phyloP scores from a whole-genome alignment of 2,797 vertebrate genomes.

The Xerus rutilus region DNA sequence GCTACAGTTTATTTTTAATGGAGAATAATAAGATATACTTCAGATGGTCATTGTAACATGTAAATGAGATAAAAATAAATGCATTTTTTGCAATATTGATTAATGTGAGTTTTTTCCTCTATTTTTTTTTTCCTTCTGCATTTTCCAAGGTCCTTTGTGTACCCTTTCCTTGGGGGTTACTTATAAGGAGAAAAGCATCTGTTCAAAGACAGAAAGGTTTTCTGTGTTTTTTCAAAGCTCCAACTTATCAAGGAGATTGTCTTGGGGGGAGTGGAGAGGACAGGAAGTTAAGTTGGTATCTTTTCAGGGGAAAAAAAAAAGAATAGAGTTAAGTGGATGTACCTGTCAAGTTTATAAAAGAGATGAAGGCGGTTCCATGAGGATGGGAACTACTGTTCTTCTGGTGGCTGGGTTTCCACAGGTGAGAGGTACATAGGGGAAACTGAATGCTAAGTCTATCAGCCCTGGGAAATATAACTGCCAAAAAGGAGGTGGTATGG shows the following conservation, averaged over 20 bases:
- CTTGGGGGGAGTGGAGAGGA: background rate
- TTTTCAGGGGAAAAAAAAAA: background rate
- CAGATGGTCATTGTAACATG: background rate
- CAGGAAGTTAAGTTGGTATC: background rate
- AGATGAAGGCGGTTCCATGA: background rate
- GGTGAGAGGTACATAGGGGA: background rate
- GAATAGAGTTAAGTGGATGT: background rate
- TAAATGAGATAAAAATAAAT: constrained; percentile 1
- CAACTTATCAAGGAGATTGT: background rate
- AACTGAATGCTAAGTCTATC: background rate
- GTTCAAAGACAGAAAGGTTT: background rate
- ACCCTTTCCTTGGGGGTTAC: background rate
- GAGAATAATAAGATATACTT: background rate
- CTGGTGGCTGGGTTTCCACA: background rate
- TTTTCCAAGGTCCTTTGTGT: background rate
- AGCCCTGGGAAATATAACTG: background rate
- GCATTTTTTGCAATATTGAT: background rate
- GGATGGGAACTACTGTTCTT: background rate
- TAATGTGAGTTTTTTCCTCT: background rate
- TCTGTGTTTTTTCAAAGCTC: constrained; percentile 7
- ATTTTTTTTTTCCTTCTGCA: background rate
- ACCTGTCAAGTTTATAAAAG: background rate
- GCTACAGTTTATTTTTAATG: constrained; percentile 19
- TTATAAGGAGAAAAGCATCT: constrained; percentile 21
- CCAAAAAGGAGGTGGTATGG: background rate